Base-by-base conservation (phyloP, 2,888 invertebrate species). In the Caenorhabditis sp. region DNA sequence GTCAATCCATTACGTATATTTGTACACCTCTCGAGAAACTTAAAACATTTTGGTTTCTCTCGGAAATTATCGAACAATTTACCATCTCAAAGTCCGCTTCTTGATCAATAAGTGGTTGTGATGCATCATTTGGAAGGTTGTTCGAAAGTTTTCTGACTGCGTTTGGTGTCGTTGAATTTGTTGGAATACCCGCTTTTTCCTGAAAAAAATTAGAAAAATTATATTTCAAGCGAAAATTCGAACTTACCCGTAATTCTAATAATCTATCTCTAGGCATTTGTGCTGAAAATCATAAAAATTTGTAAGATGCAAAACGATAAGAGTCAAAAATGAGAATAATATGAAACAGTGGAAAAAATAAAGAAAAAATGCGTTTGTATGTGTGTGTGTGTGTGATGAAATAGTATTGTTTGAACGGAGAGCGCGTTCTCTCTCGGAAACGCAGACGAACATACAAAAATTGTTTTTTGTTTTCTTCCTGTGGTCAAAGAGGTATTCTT, bases 181-280 rank as follows among this genome's bases (percentile, higher is more conserved):
- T 25, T 21, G 54, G 52, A n/a, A 68, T 68, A 26, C 68, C 68
- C 10, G 66, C 74, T 60, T 61, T 59, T 54, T 74, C 61, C 72
- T 72, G 59, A 31, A 67, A 66, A 20, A 58, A 14, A n/a, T 21
- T 20, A 4, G 12, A 17, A 59, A 36, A 38, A 25, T 36, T 20
- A 43, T 17, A 58, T 20, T 21, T 17, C 23, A 12, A 58, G 7
- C 49, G n/a, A 38, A 21, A 17, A 23, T 7, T 31, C 10, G 20
- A 38, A 50, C 61, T 68, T 14, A 69, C 74, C 63, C 63, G 57
- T 36, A 75, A 59, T 52, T 75, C 75, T 26, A 56, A 27, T 57
- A 75, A 67, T 65, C 75, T 63, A 70, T 75, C 75, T 67, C 70
- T 70, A 59, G 68, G 59, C 75, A 75, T 75, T 12, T 17, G 27